Percentiles rank a stretch among this genome's conserved stretches.
These are phyloP conservation scores for Trypoxylon attenuatum DNA, from an alignment of 2,888 invertebrate genomes.

Conservation along the genomic window DNA sequence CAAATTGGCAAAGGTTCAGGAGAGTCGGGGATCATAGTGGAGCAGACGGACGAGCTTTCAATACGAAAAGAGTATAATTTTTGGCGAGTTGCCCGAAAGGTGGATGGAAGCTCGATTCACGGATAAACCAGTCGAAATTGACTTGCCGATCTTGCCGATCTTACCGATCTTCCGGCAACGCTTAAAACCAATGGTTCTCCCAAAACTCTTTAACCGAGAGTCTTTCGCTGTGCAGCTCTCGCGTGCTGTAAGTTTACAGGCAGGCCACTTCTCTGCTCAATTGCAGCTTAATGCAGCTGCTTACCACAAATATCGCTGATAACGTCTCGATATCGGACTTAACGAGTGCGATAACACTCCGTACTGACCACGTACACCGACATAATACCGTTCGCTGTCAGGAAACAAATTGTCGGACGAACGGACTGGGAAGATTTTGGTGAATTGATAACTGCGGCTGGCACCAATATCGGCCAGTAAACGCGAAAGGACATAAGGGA, in stretches of 20 bases:
- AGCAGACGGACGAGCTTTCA: background rate
- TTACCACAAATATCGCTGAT: slow-evolving; percentile 22
- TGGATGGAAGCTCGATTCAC: background rate
- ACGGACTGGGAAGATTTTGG: slow-evolving; percentile 30
- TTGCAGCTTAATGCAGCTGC: slow-evolving; percentile 22
- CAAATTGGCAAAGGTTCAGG: background rate
- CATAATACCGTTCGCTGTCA: slow-evolving; percentile 24
- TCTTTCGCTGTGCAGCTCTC: slow-evolving; percentile 21
- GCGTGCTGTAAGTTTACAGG: slow-evolving; percentile 30
- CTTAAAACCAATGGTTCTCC: no score
- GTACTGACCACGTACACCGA: slow-evolving; percentile 24
- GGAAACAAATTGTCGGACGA: slow-evolving; percentile 32
- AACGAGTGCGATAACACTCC: slow-evolving; percentile 25
- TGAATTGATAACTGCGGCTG: slow-evolving; percentile 24
- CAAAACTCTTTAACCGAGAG: background rate
- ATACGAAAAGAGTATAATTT: background rate
- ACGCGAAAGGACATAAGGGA: slow-evolving; percentile 20
- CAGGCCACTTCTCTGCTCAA: slow-evolving; percentile 17
- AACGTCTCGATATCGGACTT: slow-evolving; percentile 27
- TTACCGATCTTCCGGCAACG: no score
- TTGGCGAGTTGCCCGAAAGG: background rate
- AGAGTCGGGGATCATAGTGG: background rate
- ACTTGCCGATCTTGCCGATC: no score
- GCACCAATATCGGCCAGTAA: slow-evolving; percentile 24
- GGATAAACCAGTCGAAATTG: background rate